phyloP scores from a whole-genome alignment of 2,888 invertebrate species.

The Atethmia centrago region DNA sequence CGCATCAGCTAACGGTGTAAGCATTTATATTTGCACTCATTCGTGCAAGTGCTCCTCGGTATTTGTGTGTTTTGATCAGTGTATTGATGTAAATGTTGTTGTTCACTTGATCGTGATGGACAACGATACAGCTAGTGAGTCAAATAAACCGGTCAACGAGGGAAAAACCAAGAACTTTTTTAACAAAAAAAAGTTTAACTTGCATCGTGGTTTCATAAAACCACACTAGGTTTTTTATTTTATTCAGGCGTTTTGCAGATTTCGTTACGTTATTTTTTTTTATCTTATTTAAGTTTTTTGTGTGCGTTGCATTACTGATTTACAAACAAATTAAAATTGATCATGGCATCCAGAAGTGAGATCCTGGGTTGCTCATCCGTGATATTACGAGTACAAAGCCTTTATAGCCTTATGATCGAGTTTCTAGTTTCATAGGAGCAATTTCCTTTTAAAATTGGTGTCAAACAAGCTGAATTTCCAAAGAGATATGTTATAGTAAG shows the following conservation, averaged over 20 bases:
- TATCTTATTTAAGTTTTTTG: background rate
- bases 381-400: conserved; percentile 9
- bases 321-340: background rate
- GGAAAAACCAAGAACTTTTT: no score
- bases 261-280: background rate
- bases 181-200: no score
- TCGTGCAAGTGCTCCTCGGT: no score
- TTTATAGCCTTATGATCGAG: background rate
- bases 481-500: background rate
- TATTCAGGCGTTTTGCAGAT: background rate
- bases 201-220: no score
- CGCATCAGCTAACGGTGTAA: no score
- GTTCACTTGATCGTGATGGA: no score
- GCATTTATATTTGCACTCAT: no score
- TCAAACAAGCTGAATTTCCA: background rate
- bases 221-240: background rate
- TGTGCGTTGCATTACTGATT: background rate
- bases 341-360: background rate
- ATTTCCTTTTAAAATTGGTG: background rate
- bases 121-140: no score
- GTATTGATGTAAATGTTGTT: no score
- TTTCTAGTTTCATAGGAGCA: conserved; percentile 14
- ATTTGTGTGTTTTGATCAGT: no score
- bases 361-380: background rate
- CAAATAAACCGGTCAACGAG: no score